Percentiles rank a stretch among this genome's conserved stretches.
Conservation (phyloP, 2,113 vertebrate species). For the Laterallus jamaicensis region DNA sequence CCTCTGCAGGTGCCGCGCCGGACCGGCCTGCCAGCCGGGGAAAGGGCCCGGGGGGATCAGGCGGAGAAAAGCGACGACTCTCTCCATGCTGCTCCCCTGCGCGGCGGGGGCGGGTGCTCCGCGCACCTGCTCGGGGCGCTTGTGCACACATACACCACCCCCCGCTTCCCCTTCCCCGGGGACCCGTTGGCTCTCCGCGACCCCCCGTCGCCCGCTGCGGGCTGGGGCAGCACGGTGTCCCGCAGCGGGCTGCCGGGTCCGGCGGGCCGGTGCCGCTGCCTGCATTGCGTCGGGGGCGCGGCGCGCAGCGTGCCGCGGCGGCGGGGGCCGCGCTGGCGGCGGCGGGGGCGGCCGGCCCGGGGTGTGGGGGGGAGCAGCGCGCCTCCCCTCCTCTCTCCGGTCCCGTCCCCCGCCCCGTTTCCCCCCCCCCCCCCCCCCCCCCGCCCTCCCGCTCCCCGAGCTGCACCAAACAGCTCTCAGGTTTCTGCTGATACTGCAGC, state of each 20-base stretch:
- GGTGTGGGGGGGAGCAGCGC: too few relatives aligned
- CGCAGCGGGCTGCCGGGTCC: background rate
- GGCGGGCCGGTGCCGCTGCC: conserved; percentile 31
- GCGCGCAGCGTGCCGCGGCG: too few relatives aligned
- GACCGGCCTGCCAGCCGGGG: background rate
- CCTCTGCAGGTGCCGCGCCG: background rate
- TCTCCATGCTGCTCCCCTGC: background rate
- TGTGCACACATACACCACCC: too few relatives aligned
- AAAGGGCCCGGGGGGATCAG: too few relatives aligned
- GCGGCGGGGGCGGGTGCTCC: background rate
- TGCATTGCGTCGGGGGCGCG: too few relatives aligned
- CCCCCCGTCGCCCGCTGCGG: background rate
- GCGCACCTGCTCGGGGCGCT: background rate
- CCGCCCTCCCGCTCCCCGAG: conserved; percentile 48
- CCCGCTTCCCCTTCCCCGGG: background rate
- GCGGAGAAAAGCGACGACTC: background rate
- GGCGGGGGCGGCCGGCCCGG: too few relatives aligned
- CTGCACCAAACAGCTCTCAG: conserved; percentile 78
- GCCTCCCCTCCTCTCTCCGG: too few relatives aligned
- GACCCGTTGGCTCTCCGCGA: background rate
- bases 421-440: too few relatives aligned
- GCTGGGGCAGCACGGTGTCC: background rate
- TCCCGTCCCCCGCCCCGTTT: too few relatives aligned
- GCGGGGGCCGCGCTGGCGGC: too few relatives aligned
- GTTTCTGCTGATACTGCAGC: conserved; percentile 95